Evolutionary conservation across 2,113 vertebrate genomes (phyloP), one percentile per base, ranked within the genome.

Genomic region (Meriones unguiculatus): DNA sequence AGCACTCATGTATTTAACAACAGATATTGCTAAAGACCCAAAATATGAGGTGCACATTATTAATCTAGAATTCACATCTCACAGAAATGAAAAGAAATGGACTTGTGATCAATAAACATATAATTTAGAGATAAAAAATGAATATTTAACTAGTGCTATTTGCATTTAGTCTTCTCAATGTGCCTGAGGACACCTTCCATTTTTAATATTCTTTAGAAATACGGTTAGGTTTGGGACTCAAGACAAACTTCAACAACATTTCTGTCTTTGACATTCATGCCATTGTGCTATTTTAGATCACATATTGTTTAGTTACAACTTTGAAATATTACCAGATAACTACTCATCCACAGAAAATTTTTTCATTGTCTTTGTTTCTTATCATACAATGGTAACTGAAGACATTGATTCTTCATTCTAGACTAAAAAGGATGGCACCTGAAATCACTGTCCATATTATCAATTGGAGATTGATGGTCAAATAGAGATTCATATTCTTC

Each of bases 391-490:
- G 24, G 41, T 91, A 76, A 59, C 69, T 77, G 30, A 69, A 90
- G 70, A 52, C 13, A 92, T 65, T 25, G 80, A 97, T 97, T 93
- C 13, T 17, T 93, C 72, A 90, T 86, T 93, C 52, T 46, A 72
- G 38, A 93, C 76, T 90, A 95, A 96, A 86, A 70, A 87, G 22
- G 62, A 94, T 12, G 50, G n/a, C n/a, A 91, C 50, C 22, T n/a
- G 93, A 94, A 86, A 94, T 96, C 80, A 86, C 92, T 97, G 85
- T 3, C 50, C 10, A 38, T 92, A 64, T 92, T 88, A 95, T 95
- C 96, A 88, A 46, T 69, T 50, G 70, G 41, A 92, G 32, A 6
- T 81, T 46, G 28, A n/a, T 73, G 64, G 52, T 90, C 62, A 95
- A 73, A 64, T 92, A 90, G 28, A 80, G 80, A 86, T n/a, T 50